Evolutionary conservation across 30 jellyfish, hydroid and myxozoan genomes (phyloP).

Genomic region (Sanderia malayensis): DNA sequence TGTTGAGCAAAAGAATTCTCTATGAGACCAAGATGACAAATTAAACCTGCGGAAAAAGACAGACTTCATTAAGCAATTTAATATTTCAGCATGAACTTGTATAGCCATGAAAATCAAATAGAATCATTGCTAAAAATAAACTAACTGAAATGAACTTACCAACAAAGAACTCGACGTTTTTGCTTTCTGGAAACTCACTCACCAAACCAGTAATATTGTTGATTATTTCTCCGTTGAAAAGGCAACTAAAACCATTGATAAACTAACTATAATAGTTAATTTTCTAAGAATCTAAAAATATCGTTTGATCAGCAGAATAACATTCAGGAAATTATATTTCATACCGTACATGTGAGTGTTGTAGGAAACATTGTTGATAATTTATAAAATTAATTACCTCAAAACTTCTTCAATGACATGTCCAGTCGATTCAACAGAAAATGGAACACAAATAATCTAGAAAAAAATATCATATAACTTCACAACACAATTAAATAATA

Average conservation of each 20-base stretch:
- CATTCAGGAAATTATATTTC: too few relatives aligned
- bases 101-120: too few relatives aligned
- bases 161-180: conserved; percentile 61
- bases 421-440: background rate
- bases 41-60: background rate
- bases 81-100: too few relatives aligned
- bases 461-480: too few relatives aligned
- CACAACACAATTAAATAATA: too few relatives aligned
- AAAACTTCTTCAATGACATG: background rate
- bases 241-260: background rate
- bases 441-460: conserved; percentile 6
- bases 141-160: background rate
- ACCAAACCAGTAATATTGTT: background rate
- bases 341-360: too few relatives aligned
- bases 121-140: too few relatives aligned
- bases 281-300: too few relatives aligned
- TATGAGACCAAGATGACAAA: conserved; percentile 1
- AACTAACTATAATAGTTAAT: too few relatives aligned
- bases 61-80: background rate
- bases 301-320: too few relatives aligned
- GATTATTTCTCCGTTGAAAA: background rate
- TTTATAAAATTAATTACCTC: too few relatives aligned
- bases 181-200: conserved; percentile 62
- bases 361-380: too few relatives aligned
- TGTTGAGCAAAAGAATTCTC: background rate